These are phyloP conservation scores for Hetaerina titia DNA, from an alignment of 2,888 invertebrate species.

Conservation along the genomic window DNA sequence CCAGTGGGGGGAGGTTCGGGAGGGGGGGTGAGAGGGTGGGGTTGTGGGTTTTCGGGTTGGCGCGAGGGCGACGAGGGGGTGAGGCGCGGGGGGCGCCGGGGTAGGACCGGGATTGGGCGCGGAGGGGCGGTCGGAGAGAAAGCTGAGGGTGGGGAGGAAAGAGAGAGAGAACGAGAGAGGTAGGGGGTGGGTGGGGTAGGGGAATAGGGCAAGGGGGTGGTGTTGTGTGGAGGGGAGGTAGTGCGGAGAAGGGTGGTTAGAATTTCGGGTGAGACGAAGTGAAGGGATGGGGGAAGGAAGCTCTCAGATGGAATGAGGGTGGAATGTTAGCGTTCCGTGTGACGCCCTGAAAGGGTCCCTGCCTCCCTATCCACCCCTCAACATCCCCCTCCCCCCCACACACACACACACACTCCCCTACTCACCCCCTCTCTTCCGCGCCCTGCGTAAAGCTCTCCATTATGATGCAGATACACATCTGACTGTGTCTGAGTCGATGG, in stretches of 20 bases:
- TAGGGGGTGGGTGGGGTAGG: neutral
- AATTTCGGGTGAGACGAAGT: neutral
- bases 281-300: slow-evolving; percentile 19
- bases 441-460: slow-evolving; percentile 60
- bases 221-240: neutral
- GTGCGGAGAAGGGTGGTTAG: neutral
- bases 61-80: neutral
- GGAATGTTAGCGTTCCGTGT: slow-evolving; percentile 55
- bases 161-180: neutral
- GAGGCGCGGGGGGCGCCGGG: neutral
- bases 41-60: neutral
- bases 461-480: slow-evolving; percentile 67
- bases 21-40: neutral
- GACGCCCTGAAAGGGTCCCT: neutral
- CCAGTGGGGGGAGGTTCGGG: neutral
- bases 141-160: neutral
- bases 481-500: slow-evolving; percentile 66
- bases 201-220: neutral
- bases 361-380: neutral
- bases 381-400: neutral
- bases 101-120: neutral
- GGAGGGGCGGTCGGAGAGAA: neutral
- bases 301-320: slow-evolving; percentile 18
- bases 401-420: too few species aligned
- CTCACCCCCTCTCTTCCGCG: neutral